These are phyloP conservation scores for Promerops cafer DNA, from an alignment of 2,113 vertebrate species.

Conservation along the genomic window DNA sequence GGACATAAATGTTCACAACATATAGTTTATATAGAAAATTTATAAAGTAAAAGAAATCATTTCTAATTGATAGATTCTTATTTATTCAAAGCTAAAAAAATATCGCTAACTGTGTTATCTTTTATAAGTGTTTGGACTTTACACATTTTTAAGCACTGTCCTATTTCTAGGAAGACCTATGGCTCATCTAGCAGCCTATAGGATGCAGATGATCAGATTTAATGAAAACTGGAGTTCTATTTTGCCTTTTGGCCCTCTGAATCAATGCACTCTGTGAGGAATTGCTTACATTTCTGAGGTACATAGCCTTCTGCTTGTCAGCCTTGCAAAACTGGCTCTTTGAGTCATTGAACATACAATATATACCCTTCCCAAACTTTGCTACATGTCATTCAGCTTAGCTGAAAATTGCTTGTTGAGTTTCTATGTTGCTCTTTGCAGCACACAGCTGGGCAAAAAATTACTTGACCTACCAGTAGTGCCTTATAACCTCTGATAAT, in stretches of 20 bases:
- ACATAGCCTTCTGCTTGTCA: background rate
- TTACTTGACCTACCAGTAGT: background rate
- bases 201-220: background rate
- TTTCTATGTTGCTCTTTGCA: background rate
- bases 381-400: background rate
- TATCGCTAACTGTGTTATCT: background rate
- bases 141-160: background rate
- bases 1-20: background rate
- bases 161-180: background rate
- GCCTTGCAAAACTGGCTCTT: background rate
- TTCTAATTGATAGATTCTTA: background rate
- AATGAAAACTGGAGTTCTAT: background rate
- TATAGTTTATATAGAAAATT: background rate
- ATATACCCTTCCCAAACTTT: background rate
- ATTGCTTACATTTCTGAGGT: background rate
- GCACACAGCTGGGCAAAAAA: background rate
- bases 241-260: background rate
- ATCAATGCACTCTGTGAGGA: background rate
- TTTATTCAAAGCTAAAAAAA: background rate
- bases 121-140: background rate
- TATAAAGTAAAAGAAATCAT: background rate
- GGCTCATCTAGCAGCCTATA: accelerated
- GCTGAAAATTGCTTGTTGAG: background rate
- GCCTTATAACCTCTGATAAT: background rate
- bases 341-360: background rate